Percentiles rank a stretch among this genome's conserved stretches.
These are phyloP conservation scores for Micropterix aruncella DNA, from an alignment of 2,888 invertebrate species.

Conservation along the genomic window DNA sequence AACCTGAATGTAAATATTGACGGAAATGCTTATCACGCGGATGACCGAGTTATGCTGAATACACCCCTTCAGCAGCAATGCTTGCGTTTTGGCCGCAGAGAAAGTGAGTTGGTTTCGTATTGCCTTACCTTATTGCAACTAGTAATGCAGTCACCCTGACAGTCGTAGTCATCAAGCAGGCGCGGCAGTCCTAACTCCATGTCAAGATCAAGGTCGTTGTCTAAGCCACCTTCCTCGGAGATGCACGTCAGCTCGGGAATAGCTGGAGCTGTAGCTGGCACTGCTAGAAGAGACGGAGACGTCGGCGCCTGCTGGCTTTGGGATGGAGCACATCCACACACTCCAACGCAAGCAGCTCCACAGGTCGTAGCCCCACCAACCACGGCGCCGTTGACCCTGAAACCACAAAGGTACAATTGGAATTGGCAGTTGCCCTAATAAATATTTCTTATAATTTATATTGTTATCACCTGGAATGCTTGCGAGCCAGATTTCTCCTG, in stretches of 20 bases:
- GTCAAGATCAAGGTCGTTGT: constrained; percentile 58
- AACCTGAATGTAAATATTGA: no score
- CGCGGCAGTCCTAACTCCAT: constrained; percentile 61
- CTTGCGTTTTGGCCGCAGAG: no score
- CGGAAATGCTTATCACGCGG: no score
- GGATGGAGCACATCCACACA: constrained; percentile 19
- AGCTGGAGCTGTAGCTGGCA: constrained; percentile 33
- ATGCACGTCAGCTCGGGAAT: constrained; percentile 70
- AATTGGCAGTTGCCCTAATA: neutral
- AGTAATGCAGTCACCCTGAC: constrained; percentile 71
- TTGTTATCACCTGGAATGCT: constrained; percentile 37
- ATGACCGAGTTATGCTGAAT: no score
- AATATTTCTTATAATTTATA: neutral
- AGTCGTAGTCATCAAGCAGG: constrained; percentile 62
- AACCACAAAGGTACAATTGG: neutral
- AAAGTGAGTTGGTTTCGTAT: no score
- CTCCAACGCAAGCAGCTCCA: neutral
- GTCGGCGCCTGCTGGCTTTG: constrained; percentile 28
- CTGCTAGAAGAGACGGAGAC: constrained; percentile 32
- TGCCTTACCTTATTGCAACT: constrained; percentile 59
- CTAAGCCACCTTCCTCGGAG: constrained; percentile 73
- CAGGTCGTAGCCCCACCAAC: neutral
- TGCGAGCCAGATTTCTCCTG: constrained; percentile 55
- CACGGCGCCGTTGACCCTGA: constrained; percentile 13
- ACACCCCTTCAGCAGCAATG: no score